Base-by-base conservation (phyloP, 2,888 invertebrate species). In the Agonopterix subpropinquella region DNA sequence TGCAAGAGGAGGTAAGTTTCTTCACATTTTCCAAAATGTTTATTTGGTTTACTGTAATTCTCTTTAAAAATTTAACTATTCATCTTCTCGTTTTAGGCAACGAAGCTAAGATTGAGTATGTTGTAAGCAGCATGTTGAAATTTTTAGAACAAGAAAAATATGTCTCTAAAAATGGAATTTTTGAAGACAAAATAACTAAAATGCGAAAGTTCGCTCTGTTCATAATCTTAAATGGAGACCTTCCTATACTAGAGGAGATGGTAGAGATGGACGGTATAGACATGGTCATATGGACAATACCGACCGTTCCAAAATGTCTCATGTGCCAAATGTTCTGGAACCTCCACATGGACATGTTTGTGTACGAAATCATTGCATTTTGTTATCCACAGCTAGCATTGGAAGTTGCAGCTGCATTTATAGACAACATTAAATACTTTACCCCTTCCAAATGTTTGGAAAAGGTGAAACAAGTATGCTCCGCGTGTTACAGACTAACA, bases 241-340 rank as follows among this genome's bases (percentile, higher is more conserved):
- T 86, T 41, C 59, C 63, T n/a, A 61, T 73, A 18, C 59, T 86
- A 37, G 66, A 75, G 50, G 65, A 73, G 41, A 63, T 87, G 61
- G 64, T 73, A 8, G 77, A 79, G 50, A 58, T 73, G 36, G 74
- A 78, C 51, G 81, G 71, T 35, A 64, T 85, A 47, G 77, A 78
- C 51, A 62, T 70, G 28, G 60, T 84, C 1, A 74, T 86, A 47
- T 77, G 77, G 71, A 80, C 80, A n/a, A 60, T 79, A 52, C 80
- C 86, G 1, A 77, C 72, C 15, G 64, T 87, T 49, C 70, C 83
- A 28, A 73, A 75, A 61, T 78, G 72, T 55, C 66, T 88, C 4
- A 68, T 87, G 72, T 78, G 80, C 61, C 86, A 86, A 64, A 59
- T 87, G 50, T 62, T 87, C 46, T 85, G 80, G 79, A 71, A 72